Conservation (phyloP, 53 echinoderm and acorn worm genomes). For the Zoroaster sp. region DNA sequence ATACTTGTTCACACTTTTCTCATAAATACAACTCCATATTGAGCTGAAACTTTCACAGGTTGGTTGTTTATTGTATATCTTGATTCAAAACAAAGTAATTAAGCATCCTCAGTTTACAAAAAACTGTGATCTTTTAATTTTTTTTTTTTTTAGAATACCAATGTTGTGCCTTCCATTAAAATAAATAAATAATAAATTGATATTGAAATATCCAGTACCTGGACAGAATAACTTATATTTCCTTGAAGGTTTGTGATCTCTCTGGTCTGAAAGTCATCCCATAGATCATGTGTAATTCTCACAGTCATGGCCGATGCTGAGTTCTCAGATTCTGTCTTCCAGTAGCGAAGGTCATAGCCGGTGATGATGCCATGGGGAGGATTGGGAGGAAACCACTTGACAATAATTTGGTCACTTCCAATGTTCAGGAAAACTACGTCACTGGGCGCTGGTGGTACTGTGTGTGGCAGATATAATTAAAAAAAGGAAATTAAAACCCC, state of each 20-base stretch:
- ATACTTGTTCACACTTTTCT: too few relatives aligned
- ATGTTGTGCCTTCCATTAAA: not conserved
- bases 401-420: not conserved
- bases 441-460: not conserved
- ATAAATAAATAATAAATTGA: not conserved
- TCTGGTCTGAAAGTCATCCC: not conserved
- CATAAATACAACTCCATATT: too few relatives aligned
- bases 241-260: not conserved
- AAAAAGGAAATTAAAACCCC: not conserved
- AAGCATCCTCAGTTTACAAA: not conserved
- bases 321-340: not conserved
- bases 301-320: not conserved
- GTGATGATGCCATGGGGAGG: conserved; percentile 57
- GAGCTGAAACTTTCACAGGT: too few relatives aligned
- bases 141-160: not conserved
- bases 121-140: not conserved
- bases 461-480: not conserved
- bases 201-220: not conserved
- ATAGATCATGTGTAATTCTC: not conserved
- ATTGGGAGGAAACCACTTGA: conserved; percentile 36
- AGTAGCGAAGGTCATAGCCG: conserved; percentile 33
- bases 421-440: not conserved
- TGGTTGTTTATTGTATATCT: too few relatives aligned
- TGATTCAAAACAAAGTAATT: too few relatives aligned
- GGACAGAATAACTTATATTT: not conserved